Base-by-base conservation (phyloP, 2,113 vertebrate species). In the Chloroceryle aenea region DNA sequence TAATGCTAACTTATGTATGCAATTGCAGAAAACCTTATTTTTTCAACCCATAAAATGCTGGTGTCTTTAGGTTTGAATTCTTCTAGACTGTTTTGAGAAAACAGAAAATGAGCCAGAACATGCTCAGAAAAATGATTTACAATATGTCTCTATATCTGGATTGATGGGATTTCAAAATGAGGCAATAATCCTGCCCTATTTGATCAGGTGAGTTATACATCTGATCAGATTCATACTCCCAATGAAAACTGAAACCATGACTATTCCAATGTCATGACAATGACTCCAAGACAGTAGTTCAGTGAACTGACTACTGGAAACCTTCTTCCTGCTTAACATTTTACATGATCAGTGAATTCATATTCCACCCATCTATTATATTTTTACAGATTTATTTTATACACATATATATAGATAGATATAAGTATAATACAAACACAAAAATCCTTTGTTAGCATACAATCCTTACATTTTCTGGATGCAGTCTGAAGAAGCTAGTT, bases 1-100 rank as follows among this genome's bases (percentile, higher is more conserved):
- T 12, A 89, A 64, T 4, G 9, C 40, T 55, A 50, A 32, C 27
- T 22, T 48, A 53, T 6, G 14, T n/a, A 62, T 0, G 0, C 13
- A 29, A 6, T 11, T 50, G 68, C 16, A 69, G 34, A 52, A 66
- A 77, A 10, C 0, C 0, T 3, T 15, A 21, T 38, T 23, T 64
- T 64, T 91, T 79, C 40, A 61, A 36, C 23, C 13, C 4, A 6
- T 53, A 73, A 64, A 87, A 73, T 2, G 42, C 14, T 27, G 6
- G 16, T 79, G 26, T 56, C 17, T 79, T 55, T 29, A 71, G 30
- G 9, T 45, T 86, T 80, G 66, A 5, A 7, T 71, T 86, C 21
- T 72, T 63, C 64, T 13, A 75, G 61, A 63, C 3, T 25, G 10
- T 29, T 93, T 80, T 48, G 16, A 64, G n/a, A 64, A 80, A 81